Conservation (phyloP, 1,140 invertebrate genomes). For the Cardiocondyla obscurior region DNA sequence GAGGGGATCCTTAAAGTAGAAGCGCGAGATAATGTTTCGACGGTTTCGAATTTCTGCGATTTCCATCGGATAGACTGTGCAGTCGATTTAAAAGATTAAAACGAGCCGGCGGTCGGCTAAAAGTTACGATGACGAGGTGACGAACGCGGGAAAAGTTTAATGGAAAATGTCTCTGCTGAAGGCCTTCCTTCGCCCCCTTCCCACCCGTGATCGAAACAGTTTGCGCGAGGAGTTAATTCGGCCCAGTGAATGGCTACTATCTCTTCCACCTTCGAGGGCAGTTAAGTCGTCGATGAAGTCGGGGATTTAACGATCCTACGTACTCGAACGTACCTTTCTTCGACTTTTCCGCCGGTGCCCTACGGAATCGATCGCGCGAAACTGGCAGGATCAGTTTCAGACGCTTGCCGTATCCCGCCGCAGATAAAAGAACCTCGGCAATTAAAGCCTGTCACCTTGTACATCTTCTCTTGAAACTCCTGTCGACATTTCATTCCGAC, state of each 20-base stretch:
- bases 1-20: constrained; percentile 1
- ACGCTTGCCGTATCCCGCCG: neutral
- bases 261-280: constrained; percentile 61
- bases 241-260: constrained; percentile 65
- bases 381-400: constrained; percentile 51
- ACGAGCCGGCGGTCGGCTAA: constrained; percentile 5
- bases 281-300: constrained; percentile 67
- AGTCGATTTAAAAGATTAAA: constrained; percentile 56
- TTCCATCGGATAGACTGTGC: constrained; percentile 22
- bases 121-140: constrained; percentile 57
- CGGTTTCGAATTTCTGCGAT: neutral
- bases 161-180: constrained; percentile 58
- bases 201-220: constrained; percentile 64
- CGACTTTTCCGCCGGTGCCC: constrained; percentile 52
- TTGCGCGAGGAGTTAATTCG: constrained; percentile 61
- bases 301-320: constrained; percentile 67
- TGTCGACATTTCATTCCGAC: constrained; percentile 1
- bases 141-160: constrained; percentile 62
- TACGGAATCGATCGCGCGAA: constrained; percentile 57
- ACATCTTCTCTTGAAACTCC: neutral
- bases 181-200: constrained; percentile 29
- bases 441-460: constrained; percentile 36
- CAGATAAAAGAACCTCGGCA: constrained; percentile 32
- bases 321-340: constrained; percentile 41
- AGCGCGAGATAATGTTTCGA: neutral